These are phyloP conservation scores for Cataglyphis altisquamis DNA, from an alignment of 2,888 invertebrate species.

Conservation along the genomic window DNA sequence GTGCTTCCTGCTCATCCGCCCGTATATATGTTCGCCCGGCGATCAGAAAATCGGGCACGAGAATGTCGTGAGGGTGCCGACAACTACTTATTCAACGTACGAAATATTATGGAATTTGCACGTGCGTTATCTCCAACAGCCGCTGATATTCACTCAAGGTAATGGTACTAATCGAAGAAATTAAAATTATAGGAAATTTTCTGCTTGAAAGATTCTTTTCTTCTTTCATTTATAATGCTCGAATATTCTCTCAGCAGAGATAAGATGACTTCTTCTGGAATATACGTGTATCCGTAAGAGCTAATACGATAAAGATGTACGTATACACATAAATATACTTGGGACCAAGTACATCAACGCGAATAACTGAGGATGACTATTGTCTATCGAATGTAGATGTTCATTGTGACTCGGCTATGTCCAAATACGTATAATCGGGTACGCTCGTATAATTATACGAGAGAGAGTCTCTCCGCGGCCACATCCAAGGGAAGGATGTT, in stretches of 20 bases:
- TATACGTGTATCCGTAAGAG: neutral
- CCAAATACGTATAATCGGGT: constrained; percentile 53
- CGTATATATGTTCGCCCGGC: constrained; percentile 55
- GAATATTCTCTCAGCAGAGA: neutral
- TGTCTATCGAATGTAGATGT: constrained; percentile 21
- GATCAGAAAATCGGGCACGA: constrained; percentile 57
- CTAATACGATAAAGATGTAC: constrained; percentile 24
- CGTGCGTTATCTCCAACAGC: neutral
- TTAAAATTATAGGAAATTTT: neutral
- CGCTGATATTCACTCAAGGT: neutral
- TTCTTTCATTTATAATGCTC: neutral
- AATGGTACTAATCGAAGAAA: neutral
- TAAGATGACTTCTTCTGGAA: neutral
- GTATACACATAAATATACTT: constrained; percentile 7
- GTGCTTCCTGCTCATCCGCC: constrained; percentile 65
- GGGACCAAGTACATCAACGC: constrained; percentile 4
- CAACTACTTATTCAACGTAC: constrained; percentile 46
- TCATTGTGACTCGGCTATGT: constrained; percentile 18
- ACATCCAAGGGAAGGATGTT: constrained; percentile 84
- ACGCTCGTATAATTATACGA: constrained; percentile 70
- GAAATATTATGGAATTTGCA: constrained; percentile 55
- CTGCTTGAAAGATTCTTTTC: neutral
- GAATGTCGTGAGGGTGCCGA: constrained; percentile 41
- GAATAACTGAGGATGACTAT: constrained; percentile 28
- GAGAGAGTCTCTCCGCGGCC: constrained; percentile 69